These are phyloP conservation scores for Poecilia picta DNA, from an alignment of 2,797 vertebrate species.

Conservation along the genomic window DNA sequence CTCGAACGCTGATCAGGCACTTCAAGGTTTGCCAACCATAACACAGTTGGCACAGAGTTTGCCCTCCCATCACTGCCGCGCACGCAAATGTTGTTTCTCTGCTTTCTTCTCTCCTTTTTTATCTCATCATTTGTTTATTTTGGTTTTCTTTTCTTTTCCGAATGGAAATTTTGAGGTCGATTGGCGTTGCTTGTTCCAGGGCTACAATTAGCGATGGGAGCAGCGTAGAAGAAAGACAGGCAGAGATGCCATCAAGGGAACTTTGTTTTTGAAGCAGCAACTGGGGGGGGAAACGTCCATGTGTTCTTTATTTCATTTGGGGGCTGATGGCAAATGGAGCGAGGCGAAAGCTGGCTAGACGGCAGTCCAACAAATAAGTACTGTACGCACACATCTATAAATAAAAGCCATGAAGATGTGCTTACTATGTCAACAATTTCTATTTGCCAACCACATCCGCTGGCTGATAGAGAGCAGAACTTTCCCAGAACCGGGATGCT, in stretches of 20 bases:
- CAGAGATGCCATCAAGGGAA: slow-evolving; percentile 56
- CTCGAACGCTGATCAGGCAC: slow-evolving; percentile 66
- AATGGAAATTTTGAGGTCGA: slow-evolving; percentile 84
- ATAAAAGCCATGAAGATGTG: slow-evolving; percentile 36
- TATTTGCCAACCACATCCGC: slow-evolving; percentile 63
- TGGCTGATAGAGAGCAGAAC: slow-evolving; percentile 51
- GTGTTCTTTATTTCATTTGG: slow-evolving; percentile 79
- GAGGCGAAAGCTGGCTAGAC: slow-evolving; percentile 65
- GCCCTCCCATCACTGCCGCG: slow-evolving; percentile 58
- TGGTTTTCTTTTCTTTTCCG: slow-evolving; percentile 75
- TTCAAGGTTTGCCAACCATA: slow-evolving; percentile 82
- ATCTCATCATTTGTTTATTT: slow-evolving; percentile 77
- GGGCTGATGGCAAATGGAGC: slow-evolving; percentile 80
- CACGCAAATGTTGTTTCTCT: slow-evolving; percentile 69
- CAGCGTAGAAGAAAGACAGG: slow-evolving; percentile 54
- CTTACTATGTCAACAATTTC: slow-evolving; percentile 42
- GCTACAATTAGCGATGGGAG: slow-evolving; percentile 48
- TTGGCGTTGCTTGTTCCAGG: slow-evolving; percentile 76
- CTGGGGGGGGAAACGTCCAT: slow-evolving; percentile 68
- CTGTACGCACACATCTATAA: slow-evolving; percentile 22
- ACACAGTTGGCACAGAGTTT: slow-evolving; percentile 74
- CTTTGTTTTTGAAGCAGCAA: slow-evolving; percentile 57
- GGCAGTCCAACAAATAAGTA: slow-evolving; percentile 41
- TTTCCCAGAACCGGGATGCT: slow-evolving; percentile 62
- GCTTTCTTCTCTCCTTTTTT: slow-evolving; percentile 60